These are phyloP conservation scores for Cephus cinctus DNA, from an alignment of 1,140 invertebrate species.

Conservation along the genomic window DNA sequence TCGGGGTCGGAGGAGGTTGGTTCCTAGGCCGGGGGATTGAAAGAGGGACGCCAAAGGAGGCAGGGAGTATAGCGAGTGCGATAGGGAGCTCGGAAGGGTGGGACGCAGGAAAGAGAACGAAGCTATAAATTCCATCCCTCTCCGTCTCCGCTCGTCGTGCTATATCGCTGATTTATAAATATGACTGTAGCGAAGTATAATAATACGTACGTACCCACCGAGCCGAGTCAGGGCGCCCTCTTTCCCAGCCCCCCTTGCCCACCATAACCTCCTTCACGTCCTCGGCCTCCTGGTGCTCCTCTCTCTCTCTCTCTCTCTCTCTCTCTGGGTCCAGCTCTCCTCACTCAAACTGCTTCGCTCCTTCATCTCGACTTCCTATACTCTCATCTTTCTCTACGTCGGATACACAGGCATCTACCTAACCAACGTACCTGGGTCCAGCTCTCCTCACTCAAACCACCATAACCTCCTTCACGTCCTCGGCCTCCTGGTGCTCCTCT, in stretches of 20 bases:
- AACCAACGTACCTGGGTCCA: conserved; percentile 12
- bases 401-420: conserved; percentile 10
- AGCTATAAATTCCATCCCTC: conserved; percentile 57
- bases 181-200: conserved; percentile 58
- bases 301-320: conserved; percentile 8
- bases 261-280: conserved; percentile 1
- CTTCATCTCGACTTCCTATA: conserved; percentile 12
- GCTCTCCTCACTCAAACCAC: conserved; percentile 2
- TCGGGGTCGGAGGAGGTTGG: too few relatives aligned
- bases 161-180: conserved; percentile 61
- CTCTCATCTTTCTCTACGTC: conserved; percentile 21
- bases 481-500: conserved; percentile 6
- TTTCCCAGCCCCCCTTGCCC: neutral
- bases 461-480: conserved; percentile 5
- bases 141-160: conserved; percentile 48
- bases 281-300: conserved; percentile 11
- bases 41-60: too few relatives aligned
- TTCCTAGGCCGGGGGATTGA: too few relatives aligned
- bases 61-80: too few relatives aligned
- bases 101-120: conserved; percentile 45
- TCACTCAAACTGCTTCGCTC: conserved; percentile 1
- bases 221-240: conserved; percentile 24
- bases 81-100: too few relatives aligned
- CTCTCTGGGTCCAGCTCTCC: too few relatives aligned
- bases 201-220: conserved; percentile 49